Percentiles rank a stretch among this genome's conserved stretches.
Evolutionary conservation across 2,888 invertebrate species (phyloP).

Genomic region (Stenolophus ochropezus): DNA sequence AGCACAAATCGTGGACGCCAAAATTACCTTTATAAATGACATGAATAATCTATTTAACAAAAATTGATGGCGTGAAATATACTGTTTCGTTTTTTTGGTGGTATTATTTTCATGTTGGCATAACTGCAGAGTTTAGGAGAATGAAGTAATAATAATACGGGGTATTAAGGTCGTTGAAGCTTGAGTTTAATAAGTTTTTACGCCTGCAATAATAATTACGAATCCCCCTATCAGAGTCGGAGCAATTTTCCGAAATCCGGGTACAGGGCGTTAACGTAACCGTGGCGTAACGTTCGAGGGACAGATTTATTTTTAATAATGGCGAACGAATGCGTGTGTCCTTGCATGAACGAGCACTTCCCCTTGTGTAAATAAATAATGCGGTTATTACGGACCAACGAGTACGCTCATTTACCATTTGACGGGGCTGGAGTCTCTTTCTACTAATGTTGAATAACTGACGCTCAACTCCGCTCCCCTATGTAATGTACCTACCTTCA

Average conservation of each 20-base stretch:
- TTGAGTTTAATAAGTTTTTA: conserved; percentile 37
- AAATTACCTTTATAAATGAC: too few species aligned
- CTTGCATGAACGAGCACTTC: conserved; percentile 64
- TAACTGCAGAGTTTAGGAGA: too few species aligned
- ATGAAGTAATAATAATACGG: background rate
- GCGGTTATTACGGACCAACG: conserved; percentile 72
- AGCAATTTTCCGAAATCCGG: conserved; percentile 43
- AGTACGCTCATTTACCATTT: conserved; percentile 65
- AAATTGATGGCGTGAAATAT: too few species aligned
- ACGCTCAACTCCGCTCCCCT: background rate
- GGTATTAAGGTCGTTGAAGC: background rate
- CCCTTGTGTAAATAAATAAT: conserved; percentile 72
- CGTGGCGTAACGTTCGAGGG: conserved; percentile 50
- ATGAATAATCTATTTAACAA: too few species aligned
- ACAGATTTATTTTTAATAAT: conserved; percentile 72
- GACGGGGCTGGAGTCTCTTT: conserved; percentile 2
- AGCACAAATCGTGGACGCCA: too few species aligned
- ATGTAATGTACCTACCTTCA: conserved; percentile 22
- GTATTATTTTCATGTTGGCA: too few species aligned
- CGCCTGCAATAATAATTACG: conserved; percentile 30
- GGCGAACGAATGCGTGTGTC: conserved; percentile 69
- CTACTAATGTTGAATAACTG: conserved; percentile 23
- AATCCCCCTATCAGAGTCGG: background rate
- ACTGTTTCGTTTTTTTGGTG: too few species aligned
- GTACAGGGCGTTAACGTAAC: conserved; percentile 46